Base-by-base conservation (phyloP, 1,140 invertebrate genomes). In the Diuraphis noxia region DNA sequence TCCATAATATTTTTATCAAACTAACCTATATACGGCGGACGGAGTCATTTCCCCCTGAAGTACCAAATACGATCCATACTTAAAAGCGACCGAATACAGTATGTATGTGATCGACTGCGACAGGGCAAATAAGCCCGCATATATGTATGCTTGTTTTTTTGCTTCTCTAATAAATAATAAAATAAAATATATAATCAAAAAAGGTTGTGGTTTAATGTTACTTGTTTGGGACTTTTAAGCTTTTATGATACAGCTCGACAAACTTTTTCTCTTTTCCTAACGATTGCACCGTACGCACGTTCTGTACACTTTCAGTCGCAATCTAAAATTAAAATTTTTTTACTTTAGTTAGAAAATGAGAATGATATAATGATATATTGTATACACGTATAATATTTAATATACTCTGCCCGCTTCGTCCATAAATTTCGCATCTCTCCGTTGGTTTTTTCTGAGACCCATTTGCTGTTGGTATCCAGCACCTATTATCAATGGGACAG, bases 231-330 rank as follows among this genome's bases (percentile, higher is more conserved):
- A 95, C 95, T 81, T 93, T 88, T 13, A 97, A 93, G 92, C 95
- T 94, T 6, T 93, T 93, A 21, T 95, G 94, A 93, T 96, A 97
- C 49, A 95, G 94, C 2, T 94, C 92, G 91, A 95, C 94, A 93
- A 97, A 97, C 72, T 94, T 94, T 41, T 95, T 94, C 94, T 97
- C 97, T 43, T 95, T 94, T 2, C 96, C 96, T 36, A 98, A 93
- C 3, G 96, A 95, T 21, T 96, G 96, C 2, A 98, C 97, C 2
- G 97, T 98, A 92, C 96, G 94, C 13, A 97, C 96, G 93, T 97
- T 97, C 38, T 96, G 95, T 23, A 98, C 96, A 36, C 96, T 96
- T 94, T 98, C 97, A 43, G 96, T 96, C 6, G 97, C 97, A 92
- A 97, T 94, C 96, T 96, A 46, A 77, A 84, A 84, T 85, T n/a